Base-by-base conservation (phyloP, 2,888 invertebrate genomes). In the Elysia crispata region DNA sequence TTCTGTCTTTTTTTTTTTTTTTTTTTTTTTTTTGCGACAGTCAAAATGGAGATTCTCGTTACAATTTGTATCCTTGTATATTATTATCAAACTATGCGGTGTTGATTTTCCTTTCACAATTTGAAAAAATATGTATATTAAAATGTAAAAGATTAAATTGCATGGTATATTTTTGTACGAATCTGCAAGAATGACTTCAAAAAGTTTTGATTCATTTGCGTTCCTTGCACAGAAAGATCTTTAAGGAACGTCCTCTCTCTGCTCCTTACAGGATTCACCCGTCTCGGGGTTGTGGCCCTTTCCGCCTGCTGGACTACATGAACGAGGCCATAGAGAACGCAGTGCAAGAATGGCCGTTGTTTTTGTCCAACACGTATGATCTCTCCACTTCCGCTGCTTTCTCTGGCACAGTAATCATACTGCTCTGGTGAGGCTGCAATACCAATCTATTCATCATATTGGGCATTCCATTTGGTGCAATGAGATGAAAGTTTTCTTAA, bases 391-490 rank as follows among this genome's bases (percentile, higher is more conserved):
- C 89, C 6, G 82, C 87, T 6, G 87, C 87, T 20, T 86, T 89
- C 69, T 82, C 86, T 6, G 79, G 86, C 20, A 83, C 86, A 23
- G 74, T 89, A 20, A 81, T 90, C 23, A 92, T 95, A n/a, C 93
- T 95, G 82, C 93, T 95, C 3, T 93, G 93, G 95, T 95, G 87
- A 93, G 91, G 41, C 3, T 41, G 3, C n/a, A n/a, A n/a, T n/a
- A n/a, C n/a, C n/a, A n/a, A n/a, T n/a, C n/a, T n/a, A n/a, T n/a
- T 54, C 54, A 54, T 54, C 54, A 54, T 54, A 13, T 15, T 54
- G 15, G 20, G 13, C 54, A 54, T 54, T 18, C 18, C 54, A 54
- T 54, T n/a, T n/a, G n/a, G n/a, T n/a, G n/a, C n/a, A n/a, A n/a
- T n/a, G n/a, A n/a, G n/a, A n/a, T n/a, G n/a, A n/a, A n/a, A n/a